Base-by-base conservation (phyloP, 2,888 invertebrate genomes). In the Tillus elongatus region DNA sequence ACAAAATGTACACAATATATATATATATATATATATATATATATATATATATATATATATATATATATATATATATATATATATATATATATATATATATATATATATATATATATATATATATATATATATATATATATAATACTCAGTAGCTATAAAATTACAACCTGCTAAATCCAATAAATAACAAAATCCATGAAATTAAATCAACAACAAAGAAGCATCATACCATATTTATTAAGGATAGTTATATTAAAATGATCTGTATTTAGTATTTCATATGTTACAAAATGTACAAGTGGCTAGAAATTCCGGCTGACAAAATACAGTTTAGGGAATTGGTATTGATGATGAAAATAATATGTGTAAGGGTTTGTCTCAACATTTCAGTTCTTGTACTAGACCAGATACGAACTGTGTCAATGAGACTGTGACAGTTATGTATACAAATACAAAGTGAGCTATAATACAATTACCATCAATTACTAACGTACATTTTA, bases 231-330 rank as follows among this genome's bases (percentile, higher is more conserved):
- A 32, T 4, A 15, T 13, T 13, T 31, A 9, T 8, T 19, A 26
- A 34, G 10, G n/a, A n/a, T n/a, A n/a, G n/a, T n/a, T 34, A 11
- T 11, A 6, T 31, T 24, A 34, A 34, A 26, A 8, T 24, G 2
- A 4, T 8, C n/a, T 10, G 9, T 2, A 37, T 11, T 3, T 26
- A 50, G n/a, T 3, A 37, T 33, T 3, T 9, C 2, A 10, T 11
- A 29, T 29, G 16, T 63, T 51, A 40, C 47, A 52, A 50, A 60
- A 62, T 61, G 53, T 61, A 62, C 61, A 62, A 51, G 50, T 53
- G 52, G 49, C 49, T 42, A 47, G 41, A 46, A 42, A 38, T 37
- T 39, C 33, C 32, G 40, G 40, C 42, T 42, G 35, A 39, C 39
- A 29, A 19, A 19, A 19, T 19, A 8, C 6, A 19, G 24, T 19